phyloP scores from a whole-genome alignment of 1,140 invertebrate species.

The Galleria mellonella region DNA sequence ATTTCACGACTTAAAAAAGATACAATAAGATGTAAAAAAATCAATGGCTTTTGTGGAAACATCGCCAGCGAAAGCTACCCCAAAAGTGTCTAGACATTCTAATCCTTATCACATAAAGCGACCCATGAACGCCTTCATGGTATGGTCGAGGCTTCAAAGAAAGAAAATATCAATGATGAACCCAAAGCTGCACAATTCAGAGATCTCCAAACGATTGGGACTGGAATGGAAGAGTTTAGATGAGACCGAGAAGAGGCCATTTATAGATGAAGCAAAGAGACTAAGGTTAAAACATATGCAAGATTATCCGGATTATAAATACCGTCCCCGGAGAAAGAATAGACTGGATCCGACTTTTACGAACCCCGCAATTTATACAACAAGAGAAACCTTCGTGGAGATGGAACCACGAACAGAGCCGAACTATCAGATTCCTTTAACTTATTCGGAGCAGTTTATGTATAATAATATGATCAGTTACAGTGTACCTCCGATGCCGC shows the following conservation, averaged over 20 bases:
- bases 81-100: constrained; percentile 43
- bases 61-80: constrained; percentile 20
- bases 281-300: constrained; percentile 84
- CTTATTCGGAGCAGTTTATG: constrained; percentile 53
- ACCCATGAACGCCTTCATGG: constrained; percentile 84
- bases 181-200: constrained; percentile 87
- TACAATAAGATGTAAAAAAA: constrained; percentile 2
- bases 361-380: constrained; percentile 34
- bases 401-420: constrained; percentile 41
- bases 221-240: constrained; percentile 81
- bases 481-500: constrained; percentile 51
- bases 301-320: constrained; percentile 85
- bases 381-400: constrained; percentile 44
- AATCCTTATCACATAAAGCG: constrained; percentile 76
- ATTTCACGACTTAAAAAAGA: too few species aligned
- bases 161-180: constrained; percentile 87
- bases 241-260: constrained; percentile 82
- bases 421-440: constrained; percentile 43
- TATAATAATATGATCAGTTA: constrained; percentile 65
- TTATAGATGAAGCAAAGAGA: constrained; percentile 88
- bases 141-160: constrained; percentile 80
- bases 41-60: constrained; percentile 52
- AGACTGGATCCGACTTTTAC: constrained; percentile 62
- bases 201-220: constrained; percentile 84
- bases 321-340: constrained; percentile 80